Evolutionary conservation across 2,797 vertebrate species (phyloP).

Genomic region (Rhinatrema bivittatum): DNA sequence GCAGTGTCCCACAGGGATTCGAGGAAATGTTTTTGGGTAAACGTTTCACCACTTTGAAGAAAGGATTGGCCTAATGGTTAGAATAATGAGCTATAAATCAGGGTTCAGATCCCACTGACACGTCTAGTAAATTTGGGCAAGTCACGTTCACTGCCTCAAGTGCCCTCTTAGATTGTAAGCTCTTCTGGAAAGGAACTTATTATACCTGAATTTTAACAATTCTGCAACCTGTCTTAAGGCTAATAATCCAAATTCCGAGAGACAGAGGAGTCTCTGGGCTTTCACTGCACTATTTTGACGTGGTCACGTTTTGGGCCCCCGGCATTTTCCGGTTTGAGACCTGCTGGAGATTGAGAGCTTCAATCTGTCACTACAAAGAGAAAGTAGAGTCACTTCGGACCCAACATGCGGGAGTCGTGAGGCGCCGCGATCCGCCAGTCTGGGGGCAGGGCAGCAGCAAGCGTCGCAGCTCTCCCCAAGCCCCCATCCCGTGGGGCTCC

Average conservation of each 20-base stretch:
- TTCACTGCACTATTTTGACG: too few species aligned
- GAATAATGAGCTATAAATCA: neutral
- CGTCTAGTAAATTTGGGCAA: neutral
- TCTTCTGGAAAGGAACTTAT: too few species aligned
- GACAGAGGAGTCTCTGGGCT: too few species aligned
- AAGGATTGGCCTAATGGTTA: neutral
- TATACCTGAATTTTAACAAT: too few species aligned
- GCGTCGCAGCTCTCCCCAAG: neutral
- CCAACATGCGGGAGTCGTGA: neutral
- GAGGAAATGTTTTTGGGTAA: too few species aligned
- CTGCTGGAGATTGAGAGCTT: too few species aligned
- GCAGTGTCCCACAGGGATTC: too few species aligned
- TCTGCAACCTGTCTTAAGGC: too few species aligned
- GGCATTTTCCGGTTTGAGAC: too few species aligned
- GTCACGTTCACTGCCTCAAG: neutral
- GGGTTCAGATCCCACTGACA: neutral
- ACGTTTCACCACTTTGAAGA: neutral
- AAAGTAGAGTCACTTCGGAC: neutral
- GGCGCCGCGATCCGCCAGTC: rapidly evolving
- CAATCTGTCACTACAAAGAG: too few species aligned
- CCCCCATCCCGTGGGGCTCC: neutral
- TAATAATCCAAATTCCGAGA: too few species aligned
- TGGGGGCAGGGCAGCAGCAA: neutral
- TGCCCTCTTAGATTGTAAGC: neutral
- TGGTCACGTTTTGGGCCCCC: too few species aligned